Evolutionary conservation across 2,888 invertebrate species (phyloP), one percentile per base, ranked within the genome.

Genomic region (Sphaerophoria rueppellii): DNA sequence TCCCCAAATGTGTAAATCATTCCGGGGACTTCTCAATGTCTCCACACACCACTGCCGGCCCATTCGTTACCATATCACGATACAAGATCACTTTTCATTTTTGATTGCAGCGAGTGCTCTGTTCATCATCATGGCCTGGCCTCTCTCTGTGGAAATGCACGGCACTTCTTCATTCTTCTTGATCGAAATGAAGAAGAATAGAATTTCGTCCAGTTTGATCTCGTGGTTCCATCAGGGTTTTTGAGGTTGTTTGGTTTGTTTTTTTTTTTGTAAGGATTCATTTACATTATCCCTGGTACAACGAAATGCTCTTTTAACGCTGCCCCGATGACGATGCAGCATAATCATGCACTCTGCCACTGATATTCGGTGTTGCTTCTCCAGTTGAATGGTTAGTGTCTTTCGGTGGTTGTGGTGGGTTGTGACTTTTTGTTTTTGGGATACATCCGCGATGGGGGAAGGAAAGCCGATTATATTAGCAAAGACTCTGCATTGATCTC

Each of bases 231-330:
- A 55, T 55, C 70, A 40, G 0, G 40, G 9, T 7, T 16, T 55
- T 69, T 69, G 67, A 37, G 40, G 60, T 46, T 48, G 50, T 58
- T 9, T 50, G 46, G 40, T 34, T 12, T 34, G 11, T 5, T 63
- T 55, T 67, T 58, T 75, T 63, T 82, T 61, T 50, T 57, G 54
- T 85, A 85, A 79, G 87, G 86, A 87, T 87, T 87, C 85, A 86
- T 87, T 87, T 87, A 86, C 86, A 87, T 87, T 87, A 87, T 87
- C 83, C 87, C 61, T 14, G 77, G 86, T 87, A 87, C 87, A 87
- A 77, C 86, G 87, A 87, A 87, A 87, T 87, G 87, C 87, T 87
- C 74, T 87, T 87, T 87, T 82, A 72, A 54, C 67, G 67, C 52
- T 54, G 52, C 52, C 54, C 54, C 40, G 67, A 24, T 67, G 58